Base-by-base conservation (phyloP, 2,888 invertebrate genomes). In the Lamproptera curius region DNA sequence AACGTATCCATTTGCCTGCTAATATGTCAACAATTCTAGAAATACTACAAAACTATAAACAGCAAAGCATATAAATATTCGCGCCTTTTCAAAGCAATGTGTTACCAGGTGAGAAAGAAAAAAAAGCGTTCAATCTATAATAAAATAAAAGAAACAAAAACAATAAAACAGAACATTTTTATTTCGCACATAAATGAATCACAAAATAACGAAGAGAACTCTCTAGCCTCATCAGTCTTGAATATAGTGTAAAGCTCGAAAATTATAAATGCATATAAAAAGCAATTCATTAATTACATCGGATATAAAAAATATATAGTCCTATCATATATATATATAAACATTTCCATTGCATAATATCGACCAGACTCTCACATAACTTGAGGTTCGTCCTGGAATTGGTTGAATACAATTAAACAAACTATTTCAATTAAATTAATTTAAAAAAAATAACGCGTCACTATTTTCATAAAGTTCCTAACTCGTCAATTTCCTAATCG, bases 211-310 rank as follows among this genome's bases (percentile, higher is more conserved):
- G 73, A 59, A 67, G 70, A 73, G 59, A 67, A 70, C 63, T 67
- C 65, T 75, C 76, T 77, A 78, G 72, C 69, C 70, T 73, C 77
- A 82, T 85, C 86, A 87, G 86, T 86, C 86, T 86, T 86, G 86
- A 86, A 84, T 84, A 80, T 80, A 84, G 84, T 85, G 84, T 86
- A 82, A 78, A 80, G 76, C 76, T 77, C 76, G 70, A 74, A 84
- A 82, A 77, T 66, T 65, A 76, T 77, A 81, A 84, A 85, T 83
- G 84, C 83, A 72, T 73, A 72, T 62, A 70, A 73, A n/a, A 85
- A 84, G 83, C 81, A 69, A 64, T 61, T 28, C 54, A 50, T 56
- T 41, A 41, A 54, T 62, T 58, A 66, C 56, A 68, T 61, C 57
- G 40, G 46, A 51, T 54, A 49, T 56, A 52, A 57, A 57, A 57